Evolutionary conservation across 2,113 vertebrate genomes (phyloP), one percentile per base, ranked within the genome.

Genomic region (Nycticorax nycticorax): DNA sequence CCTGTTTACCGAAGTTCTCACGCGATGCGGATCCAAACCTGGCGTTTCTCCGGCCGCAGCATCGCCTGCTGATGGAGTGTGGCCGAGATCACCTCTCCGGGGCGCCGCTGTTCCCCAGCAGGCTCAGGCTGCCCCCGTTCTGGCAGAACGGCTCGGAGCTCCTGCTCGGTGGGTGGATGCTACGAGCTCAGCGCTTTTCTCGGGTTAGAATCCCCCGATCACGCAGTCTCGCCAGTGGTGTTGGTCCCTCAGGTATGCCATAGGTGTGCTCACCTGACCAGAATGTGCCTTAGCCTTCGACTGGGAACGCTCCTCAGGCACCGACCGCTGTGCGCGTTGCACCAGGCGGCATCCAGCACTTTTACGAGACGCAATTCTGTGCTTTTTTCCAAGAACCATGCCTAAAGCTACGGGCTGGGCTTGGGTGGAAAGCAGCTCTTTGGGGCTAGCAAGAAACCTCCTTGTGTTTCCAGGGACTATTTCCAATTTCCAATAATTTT

Each of bases 101-200:
- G 32, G 32, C 11, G 1, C 21, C 4, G 2, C 35, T 27, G 48
- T 21, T 32, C 72, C 23, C 27, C 71, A 32, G 33, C 9, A 3
- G 64, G 39, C 14, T 48, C 52, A 22, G 12, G 1, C 15, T 13
- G 62, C 19, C 35, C 41, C 57, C 10, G 28, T n/a, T 41, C 27
- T 27, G 18, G 12, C 22, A 30, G 55, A 48, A 18, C 0, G 2
- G 32, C 27, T 2, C 56, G 22, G 45, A 62, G 63, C 39, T 71
- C 2, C 0, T 7, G 5, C 7, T 37, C 8, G 11, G 14, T 15
- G 28, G 43, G 12, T 1, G 18, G 43, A 12, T 1, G 10, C 60
- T 37, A 1, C 4, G 9, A 50, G 64, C 48, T 41, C 59, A 4
- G 0, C 2, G 47, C 26, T 26, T 17, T 37, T 26, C 27, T 10